These are phyloP conservation scores for Poecilia latipinna DNA, from an alignment of 2,113 vertebrate genomes.

Conservation along the genomic window DNA sequence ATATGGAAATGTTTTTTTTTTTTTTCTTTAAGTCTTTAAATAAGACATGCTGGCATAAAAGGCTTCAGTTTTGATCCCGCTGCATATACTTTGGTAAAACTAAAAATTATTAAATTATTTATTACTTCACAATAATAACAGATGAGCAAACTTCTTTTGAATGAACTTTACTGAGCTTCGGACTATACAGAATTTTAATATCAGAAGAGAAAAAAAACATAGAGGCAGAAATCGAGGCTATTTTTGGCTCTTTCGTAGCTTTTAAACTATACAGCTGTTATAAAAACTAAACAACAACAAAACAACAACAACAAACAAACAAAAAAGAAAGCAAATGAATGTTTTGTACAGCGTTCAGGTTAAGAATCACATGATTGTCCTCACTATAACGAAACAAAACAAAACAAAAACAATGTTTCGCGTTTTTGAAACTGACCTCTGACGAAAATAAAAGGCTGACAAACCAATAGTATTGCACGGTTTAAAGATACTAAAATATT, in stretches of 20 bases:
- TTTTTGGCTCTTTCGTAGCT: slow-evolving; percentile 67
- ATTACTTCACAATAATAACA: not conserved
- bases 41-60: too few species aligned
- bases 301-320: not conserved
- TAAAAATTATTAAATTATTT: not conserved
- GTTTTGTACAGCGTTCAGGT: not conserved
- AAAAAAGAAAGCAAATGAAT: not conserved
- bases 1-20: not conserved
- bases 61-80: not conserved
- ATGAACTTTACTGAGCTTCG: slow-evolving; percentile 56
- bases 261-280: slow-evolving; percentile 50
- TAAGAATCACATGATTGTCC: slow-evolving; percentile 66
- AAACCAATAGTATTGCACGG: slow-evolving; percentile 67
- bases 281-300: slow-evolving; percentile 18
- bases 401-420: not conserved
- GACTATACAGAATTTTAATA: slow-evolving; percentile 81
- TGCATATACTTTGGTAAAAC: not conserved
- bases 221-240: slow-evolving; percentile 50
- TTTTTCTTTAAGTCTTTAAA: not conserved
- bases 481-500: slow-evolving; percentile 66
- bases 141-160: slow-evolving; percentile 12
- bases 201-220: slow-evolving; percentile 79
- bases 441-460: slow-evolving; percentile 21
- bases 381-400: slow-evolving; percentile 38
- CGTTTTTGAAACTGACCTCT: slow-evolving; percentile 11